These are phyloP conservation scores for Rhagoletis zephyria DNA, from an alignment of 1,140 invertebrate species.

Conservation along the genomic window DNA sequence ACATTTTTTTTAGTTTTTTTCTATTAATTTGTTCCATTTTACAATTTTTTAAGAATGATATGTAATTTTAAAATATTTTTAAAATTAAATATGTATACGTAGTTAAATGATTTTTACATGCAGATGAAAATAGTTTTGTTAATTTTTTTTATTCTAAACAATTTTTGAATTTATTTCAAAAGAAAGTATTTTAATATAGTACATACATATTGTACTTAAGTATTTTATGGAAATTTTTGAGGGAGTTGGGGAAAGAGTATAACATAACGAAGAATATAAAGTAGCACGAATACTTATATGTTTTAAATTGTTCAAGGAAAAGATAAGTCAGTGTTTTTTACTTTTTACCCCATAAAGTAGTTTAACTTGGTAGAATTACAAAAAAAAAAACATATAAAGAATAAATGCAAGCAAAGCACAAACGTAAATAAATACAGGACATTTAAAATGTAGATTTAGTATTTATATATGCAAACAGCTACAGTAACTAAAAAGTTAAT, in stretches of 20 bases:
- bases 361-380: constrained; percentile 56
- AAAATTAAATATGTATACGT: constrained; percentile 5
- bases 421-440: constrained; percentile 68
- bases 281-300: too few species aligned
- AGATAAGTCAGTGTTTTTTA: neutral
- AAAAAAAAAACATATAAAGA: constrained; percentile 51
- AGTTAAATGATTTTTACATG: constrained; percentile 42
- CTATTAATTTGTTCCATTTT: constrained; percentile 55
- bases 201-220: too few species aligned
- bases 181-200: constrained; percentile 27
- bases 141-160: neutral
- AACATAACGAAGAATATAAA: neutral
- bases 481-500: constrained; percentile 10
- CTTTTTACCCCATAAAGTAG: neutral
- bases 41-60: constrained; percentile 52
- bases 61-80: constrained; percentile 50
- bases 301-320: too few species aligned
- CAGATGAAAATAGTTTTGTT: neutral
- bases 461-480: constrained; percentile 52
- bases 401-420: constrained; percentile 59
- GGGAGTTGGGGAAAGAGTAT: neutral
- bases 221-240: neutral
- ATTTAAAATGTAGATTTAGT: constrained; percentile 59
- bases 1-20: neutral
- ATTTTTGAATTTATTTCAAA: neutral